Conservation (phyloP, 2,113 vertebrate species). For the Choloepus hoffmanni region DNA sequence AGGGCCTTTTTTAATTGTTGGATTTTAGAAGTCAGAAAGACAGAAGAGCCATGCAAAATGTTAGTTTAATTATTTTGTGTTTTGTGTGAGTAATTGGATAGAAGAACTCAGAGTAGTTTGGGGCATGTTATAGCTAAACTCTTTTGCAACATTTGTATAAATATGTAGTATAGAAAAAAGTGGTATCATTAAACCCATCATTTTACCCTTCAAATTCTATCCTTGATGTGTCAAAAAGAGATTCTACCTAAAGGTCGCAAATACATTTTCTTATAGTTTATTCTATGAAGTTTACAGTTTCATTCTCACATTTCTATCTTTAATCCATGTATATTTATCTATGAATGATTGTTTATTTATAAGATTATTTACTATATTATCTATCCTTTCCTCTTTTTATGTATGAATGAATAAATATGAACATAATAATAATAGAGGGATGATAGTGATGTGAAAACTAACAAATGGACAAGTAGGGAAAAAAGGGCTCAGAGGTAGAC, state of each 20-base stretch:
- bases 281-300: neutral
- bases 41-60: neutral
- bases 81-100: neutral
- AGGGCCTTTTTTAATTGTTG: neutral
- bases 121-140: neutral
- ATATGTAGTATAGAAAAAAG: neutral
- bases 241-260: neutral
- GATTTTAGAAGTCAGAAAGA: neutral
- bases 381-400: too few species aligned
- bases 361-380: too few species aligned
- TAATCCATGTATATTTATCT: neutral
- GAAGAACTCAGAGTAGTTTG: neutral
- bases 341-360: too few species aligned
- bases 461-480: too few species aligned
- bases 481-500: neutral
- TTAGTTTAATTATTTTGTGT: neutral
- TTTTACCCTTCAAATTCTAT: neutral
- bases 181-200: neutral
- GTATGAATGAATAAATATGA: too few species aligned
- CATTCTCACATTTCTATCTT: neutral
- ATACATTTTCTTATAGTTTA: neutral
- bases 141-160: neutral
- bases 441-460: too few species aligned
- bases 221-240: neutral
- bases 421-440: too few species aligned